These are phyloP conservation scores for Mohoua ochrocephala DNA, from an alignment of 2,113 vertebrate genomes.

Conservation along the genomic window DNA sequence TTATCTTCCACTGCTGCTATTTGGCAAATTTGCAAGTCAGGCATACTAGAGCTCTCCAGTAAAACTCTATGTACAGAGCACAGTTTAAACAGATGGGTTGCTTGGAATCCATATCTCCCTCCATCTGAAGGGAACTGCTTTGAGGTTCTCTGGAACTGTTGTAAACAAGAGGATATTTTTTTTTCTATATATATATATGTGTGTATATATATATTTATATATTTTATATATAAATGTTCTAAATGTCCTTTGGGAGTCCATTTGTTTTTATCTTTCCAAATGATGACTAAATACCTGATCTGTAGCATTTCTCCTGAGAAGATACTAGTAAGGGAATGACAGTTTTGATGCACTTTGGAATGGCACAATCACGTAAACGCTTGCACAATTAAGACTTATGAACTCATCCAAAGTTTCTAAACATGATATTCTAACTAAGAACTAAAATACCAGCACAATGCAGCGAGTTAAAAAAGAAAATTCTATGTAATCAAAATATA, in stretches of 20 bases:
- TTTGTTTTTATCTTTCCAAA: slow-evolving; percentile 71
- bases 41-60: slow-evolving; percentile 46
- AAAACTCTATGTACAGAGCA: slow-evolving; percentile 59
- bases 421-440: slow-evolving; percentile 67
- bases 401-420: slow-evolving; percentile 78
- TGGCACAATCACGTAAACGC: slow-evolving; percentile 82
- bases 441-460: slow-evolving; percentile 74
- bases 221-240: slow-evolving; percentile 64
- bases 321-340: slow-evolving; percentile 81
- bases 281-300: slow-evolving; percentile 79
- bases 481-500: slow-evolving; percentile 75
- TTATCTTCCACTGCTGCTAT: slow-evolving; percentile 9
- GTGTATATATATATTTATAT: slow-evolving; percentile 54
- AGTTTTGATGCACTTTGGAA: slow-evolving; percentile 85
- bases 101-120: slow-evolving; percentile 68
- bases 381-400: slow-evolving; percentile 88
- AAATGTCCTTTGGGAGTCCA: slow-evolving; percentile 74
- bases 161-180: slow-evolving; percentile 79
- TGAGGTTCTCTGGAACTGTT: slow-evolving; percentile 77
- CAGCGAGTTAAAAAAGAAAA: slow-evolving; percentile 72
- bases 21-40: slow-evolving; percentile 17
- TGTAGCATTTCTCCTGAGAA: slow-evolving; percentile 84
- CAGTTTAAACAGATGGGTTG: slow-evolving; percentile 66
- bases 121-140: slow-evolving; percentile 68
- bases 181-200: neutral